Conservation (phyloP, 2,797 vertebrate genomes). For the Chromis chromis region DNA sequence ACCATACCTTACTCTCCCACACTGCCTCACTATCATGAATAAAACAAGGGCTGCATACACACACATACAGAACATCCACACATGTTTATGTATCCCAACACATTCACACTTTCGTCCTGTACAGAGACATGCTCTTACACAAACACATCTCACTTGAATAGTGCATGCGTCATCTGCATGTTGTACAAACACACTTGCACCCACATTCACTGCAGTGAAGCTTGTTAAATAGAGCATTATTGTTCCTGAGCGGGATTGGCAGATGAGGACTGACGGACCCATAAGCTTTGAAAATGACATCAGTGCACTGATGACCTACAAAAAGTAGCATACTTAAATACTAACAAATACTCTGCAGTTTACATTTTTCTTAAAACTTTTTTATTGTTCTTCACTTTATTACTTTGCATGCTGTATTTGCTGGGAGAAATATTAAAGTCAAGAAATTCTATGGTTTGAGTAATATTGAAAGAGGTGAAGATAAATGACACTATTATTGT, state of each 20-base stretch:
- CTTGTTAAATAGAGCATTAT: slow-evolving; percentile 70
- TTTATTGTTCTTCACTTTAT: slow-evolving; percentile 5
- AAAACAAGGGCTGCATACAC: slow-evolving; percentile 41
- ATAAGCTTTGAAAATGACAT: slow-evolving; percentile 64
- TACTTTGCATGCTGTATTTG: neutral
- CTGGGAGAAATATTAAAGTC: neutral
- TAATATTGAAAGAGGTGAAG: too few species aligned
- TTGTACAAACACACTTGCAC: slow-evolving; percentile 11
- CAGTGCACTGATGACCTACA: slow-evolving; percentile 36
- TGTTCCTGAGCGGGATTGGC: slow-evolving; percentile 62
- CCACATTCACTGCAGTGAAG: slow-evolving; percentile 32
- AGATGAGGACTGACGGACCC: slow-evolving; percentile 64
- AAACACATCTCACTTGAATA: neutral
- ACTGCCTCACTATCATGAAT: slow-evolving; percentile 57
- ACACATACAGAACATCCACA: slow-evolving; percentile 22
- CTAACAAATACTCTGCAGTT: slow-evolving; percentile 7
- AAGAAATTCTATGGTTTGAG: neutral
- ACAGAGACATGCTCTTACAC: neutral
- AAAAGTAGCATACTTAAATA: slow-evolving; percentile 51
- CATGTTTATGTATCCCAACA: neutral
- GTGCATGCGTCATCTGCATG: neutral
- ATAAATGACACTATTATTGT: neutral
- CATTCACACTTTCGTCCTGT: neutral
- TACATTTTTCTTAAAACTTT: slow-evolving; percentile 13
- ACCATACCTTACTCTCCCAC: slow-evolving; percentile 4